Base-by-base conservation (phyloP, 2,113 vertebrate species). In the Sterrhoptilus dennistouni region DNA sequence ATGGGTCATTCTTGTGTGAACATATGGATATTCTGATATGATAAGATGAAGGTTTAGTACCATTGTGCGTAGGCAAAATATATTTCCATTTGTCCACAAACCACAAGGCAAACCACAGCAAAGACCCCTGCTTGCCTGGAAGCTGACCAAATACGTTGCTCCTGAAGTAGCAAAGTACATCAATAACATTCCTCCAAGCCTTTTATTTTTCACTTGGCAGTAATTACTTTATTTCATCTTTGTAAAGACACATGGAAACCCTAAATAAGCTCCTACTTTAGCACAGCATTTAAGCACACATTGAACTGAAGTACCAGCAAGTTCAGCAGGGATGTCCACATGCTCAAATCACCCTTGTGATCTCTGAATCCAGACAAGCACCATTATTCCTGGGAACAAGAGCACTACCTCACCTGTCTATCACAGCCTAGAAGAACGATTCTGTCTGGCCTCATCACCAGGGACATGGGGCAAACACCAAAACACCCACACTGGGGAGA, bases 101-200 rank as follows among this genome's bases (percentile, higher is more conserved):
- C 38, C 49, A 33, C 50, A 91, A 57, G 63, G 29, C 75, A 87
- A 91, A 82, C n/a, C 31, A 57, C 13, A 93, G 49, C 72, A 88
- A 64, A 92, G 77, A 40, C 68, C 61, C 8, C 11, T 50, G 38
- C 74, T 75, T 83, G 65, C 57, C 59, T 93, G 88, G 87, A 96
- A 96, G 81, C 56, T 93, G 87, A 94, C 59, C 89, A 93, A 89
- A 81, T 57, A 68, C 10, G 83, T 86, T 93, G 83, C 83, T 88
- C 75, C 61, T 91, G 64, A 72, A 66, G 69, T 6, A 90, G 77
- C 27, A 75, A 92, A 94, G 80, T 71, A 87, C 59, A 93, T 94
- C 66, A 96, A 66, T 94, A 95, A 95, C 53, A 87, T 25, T 89
- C 40, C 23, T 77, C n/a, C 69, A 61, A 82, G 81, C 79, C 82